phyloP scores from a whole-genome alignment of 2,888 invertebrate species.

The Drosophila emarginata region DNA sequence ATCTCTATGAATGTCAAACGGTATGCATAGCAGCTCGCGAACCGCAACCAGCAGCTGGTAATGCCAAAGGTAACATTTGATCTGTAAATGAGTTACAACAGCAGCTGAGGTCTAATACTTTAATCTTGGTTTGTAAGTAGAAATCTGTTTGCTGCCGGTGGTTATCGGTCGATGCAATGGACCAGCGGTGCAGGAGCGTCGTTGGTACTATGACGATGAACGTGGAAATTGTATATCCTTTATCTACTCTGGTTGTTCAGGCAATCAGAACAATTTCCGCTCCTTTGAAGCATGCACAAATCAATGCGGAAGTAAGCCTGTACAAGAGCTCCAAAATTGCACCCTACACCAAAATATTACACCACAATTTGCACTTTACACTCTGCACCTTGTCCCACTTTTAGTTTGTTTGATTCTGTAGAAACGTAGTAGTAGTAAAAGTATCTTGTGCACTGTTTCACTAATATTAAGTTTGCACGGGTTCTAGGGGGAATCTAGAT shows the following conservation, averaged over 20 bases:
- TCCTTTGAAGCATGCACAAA: constrained; percentile 88
- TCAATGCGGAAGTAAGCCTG: constrained; percentile 84
- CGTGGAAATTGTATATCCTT: constrained; percentile 89
- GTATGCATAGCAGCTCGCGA: constrained; percentile 87
- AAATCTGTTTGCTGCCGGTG: constrained; percentile 86
- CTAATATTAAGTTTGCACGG: constrained; percentile 62
- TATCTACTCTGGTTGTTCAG: constrained; percentile 93
- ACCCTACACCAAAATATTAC: constrained; percentile 33
- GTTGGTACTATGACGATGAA: constrained; percentile 89
- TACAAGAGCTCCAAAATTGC: constrained; percentile 33
- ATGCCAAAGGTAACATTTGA: constrained; percentile 75
- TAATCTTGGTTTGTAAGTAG: constrained; percentile 82
- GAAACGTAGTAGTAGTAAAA: constrained; percentile 49
- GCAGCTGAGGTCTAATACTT: background rate
- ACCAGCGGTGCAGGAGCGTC: constrained; percentile 82
- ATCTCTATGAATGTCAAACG: constrained; percentile 88
- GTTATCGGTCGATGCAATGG: constrained; percentile 85
- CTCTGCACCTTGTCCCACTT: constrained; percentile 37
- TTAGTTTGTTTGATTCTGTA: constrained; percentile 44
- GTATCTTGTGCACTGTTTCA: constrained; percentile 60
- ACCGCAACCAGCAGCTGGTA: constrained; percentile 71
- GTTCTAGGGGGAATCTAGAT: constrained; percentile 11
- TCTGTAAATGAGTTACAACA: background rate
- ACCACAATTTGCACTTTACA: constrained; percentile 42
- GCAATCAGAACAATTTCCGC: constrained; percentile 93